Base-by-base conservation (phyloP, 2,888 invertebrate genomes). In the Eutolmus rufibarbis region DNA sequence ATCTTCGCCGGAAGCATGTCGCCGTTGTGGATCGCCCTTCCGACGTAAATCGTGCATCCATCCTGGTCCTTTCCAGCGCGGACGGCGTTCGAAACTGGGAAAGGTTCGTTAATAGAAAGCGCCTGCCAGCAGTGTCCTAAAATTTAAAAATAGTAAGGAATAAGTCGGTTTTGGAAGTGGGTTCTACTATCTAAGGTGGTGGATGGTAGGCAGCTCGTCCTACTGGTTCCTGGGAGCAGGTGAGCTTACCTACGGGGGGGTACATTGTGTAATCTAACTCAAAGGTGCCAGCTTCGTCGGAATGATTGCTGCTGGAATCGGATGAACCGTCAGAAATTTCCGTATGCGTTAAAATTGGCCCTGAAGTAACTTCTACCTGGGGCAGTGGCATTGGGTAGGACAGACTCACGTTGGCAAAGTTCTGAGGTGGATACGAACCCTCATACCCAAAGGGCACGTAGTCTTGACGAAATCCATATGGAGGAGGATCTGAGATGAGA, bases 11-110 rank as follows among this genome's bases (percentile, higher is more conserved):
- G 95, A 51, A 95, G 89, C 92, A 94, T 92, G 90, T 95, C 95
- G 28, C 94, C 95, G 88, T 94, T 94, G 90, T 96, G 95, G 87
- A 93, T 94, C 0, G 95, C 94, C 82, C 97, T 94, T 0, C 96
- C 97, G 0, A 96, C 95, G 91, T 94, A 97, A 90, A 97, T 96
- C 84, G 94, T 93, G 0, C 94, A 93, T 0, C 97, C 96, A 89
- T 96, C 96, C 16, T 92, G 92, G 90, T 97, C 97, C 1, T 94
- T 93, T 31, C 97, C 97, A 74, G 94, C 95, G 7, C 90, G 90
- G 0, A 95, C 93, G 1, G 95, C 95, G 37, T 86, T 79, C 34
- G 56, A 23, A 43, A 40, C 5, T 2, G 86, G 79, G 19, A 86
- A 86, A 0, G 57, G 40, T 40, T 86, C 86, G 23, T 16, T 19